Evolutionary conservation across 2,113 vertebrate species (phyloP).

Genomic region (Nanorana parkeri): DNA sequence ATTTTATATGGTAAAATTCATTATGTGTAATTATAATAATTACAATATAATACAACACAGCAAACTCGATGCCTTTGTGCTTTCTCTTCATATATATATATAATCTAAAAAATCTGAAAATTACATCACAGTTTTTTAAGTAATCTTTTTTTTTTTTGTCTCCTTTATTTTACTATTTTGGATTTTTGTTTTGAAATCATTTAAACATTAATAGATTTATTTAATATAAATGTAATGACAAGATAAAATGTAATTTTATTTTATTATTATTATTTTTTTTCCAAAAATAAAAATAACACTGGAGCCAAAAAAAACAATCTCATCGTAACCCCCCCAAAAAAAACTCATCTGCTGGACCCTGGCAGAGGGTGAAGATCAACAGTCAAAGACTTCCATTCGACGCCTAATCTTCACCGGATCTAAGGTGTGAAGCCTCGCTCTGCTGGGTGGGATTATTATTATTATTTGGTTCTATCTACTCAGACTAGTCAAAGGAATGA

Average conservation of each 20-base stretch:
- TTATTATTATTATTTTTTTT: conserved; percentile 42
- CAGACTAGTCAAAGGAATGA: conserved; percentile 27
- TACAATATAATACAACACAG: conserved; percentile 90
- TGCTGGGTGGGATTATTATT: background rate
- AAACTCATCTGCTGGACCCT: conserved; percentile 40
- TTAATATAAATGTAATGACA: conserved; percentile 53
- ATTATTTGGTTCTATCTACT: conserved; percentile 28
- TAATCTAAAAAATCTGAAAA: conserved; percentile 71
- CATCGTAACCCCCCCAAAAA: conserved; percentile 52
- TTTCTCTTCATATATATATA: conserved; percentile 78
- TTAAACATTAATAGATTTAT: conserved; percentile 35
- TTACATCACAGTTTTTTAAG: conserved; percentile 73
- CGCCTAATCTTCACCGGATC: conserved; percentile 25
- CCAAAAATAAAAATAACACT: conserved; percentile 38
- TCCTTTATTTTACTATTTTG: conserved; percentile 59
- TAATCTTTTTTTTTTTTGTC: conserved; percentile 54
- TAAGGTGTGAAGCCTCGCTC: conserved; percentile 41
- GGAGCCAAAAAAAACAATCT: conserved; percentile 54
- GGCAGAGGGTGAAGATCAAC: conserved; percentile 50
- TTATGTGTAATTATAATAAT: conserved; percentile 90
- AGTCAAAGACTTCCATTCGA: conserved; percentile 46
- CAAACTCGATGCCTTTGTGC: conserved; percentile 87
- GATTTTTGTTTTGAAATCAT: conserved; percentile 36
- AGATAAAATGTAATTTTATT: too few species aligned
- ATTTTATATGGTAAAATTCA: conserved; percentile 90